Conservation (phyloP, 2,113 vertebrate species). For the Mionectes macconnelli region DNA sequence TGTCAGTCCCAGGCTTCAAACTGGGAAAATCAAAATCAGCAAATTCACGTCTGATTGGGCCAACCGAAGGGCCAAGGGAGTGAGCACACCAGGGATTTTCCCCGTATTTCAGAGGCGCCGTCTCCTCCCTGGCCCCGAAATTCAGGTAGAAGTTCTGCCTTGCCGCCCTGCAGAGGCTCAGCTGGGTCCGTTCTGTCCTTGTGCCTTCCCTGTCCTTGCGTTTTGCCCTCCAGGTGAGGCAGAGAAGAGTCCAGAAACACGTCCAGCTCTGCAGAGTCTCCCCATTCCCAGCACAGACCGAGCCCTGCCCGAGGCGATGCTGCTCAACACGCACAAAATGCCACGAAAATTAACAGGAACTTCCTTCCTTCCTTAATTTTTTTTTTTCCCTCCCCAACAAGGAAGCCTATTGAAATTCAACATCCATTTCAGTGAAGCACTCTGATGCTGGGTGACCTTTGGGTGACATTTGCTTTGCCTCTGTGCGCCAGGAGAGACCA, state of each 20-base stretch:
- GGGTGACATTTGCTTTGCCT: constrained; percentile 44
- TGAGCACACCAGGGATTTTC: not conserved
- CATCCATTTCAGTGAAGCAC: not conserved
- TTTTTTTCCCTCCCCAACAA: not conserved
- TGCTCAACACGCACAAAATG: constrained; percentile 23
- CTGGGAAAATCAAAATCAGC: not conserved
- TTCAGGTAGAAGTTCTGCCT: not conserved
- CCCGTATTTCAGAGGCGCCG: not conserved
- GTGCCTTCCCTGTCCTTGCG: not conserved
- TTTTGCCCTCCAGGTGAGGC: not conserved
- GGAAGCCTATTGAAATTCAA: constrained; percentile 41
- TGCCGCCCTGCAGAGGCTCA: not conserved
- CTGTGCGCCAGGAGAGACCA: not conserved
- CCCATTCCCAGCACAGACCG: not conserved
- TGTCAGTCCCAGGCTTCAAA: not conserved
- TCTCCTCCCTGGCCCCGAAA: not conserved
- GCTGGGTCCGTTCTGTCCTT: not conserved
- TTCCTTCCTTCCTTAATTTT: not conserved
- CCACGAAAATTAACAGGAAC: constrained; percentile 40
- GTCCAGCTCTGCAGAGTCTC: not conserved
- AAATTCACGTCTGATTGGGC: not conserved
- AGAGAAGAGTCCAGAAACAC: not conserved
- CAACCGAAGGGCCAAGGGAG: not conserved
- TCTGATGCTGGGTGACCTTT: constrained; percentile 48
- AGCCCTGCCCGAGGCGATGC: constrained; percentile 43